Evolutionary conservation across 2,113 vertebrate genomes (phyloP).

Genomic region (Atlantisia rogersi): DNA sequence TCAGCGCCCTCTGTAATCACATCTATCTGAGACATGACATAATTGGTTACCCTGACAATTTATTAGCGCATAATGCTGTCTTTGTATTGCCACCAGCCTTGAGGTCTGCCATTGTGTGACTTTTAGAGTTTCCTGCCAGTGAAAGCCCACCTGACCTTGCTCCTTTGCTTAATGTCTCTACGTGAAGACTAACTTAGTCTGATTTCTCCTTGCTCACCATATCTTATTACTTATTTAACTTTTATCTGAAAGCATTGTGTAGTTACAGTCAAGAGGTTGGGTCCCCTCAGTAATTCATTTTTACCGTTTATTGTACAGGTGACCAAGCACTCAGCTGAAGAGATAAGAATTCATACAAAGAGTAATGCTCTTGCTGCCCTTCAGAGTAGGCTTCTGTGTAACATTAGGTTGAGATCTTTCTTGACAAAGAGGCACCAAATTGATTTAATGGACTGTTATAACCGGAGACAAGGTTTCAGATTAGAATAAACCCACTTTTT

Average conservation of each 20-base stretch:
- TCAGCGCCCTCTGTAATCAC: rapidly evolving
- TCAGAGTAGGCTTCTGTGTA: not conserved
- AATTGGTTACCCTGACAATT: not conserved
- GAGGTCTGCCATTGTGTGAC: not conserved
- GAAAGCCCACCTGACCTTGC: not conserved
- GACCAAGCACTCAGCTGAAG: not conserved
- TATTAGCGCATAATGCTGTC: not conserved
- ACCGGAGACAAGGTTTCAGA: not conserved
- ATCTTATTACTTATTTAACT: not conserved
- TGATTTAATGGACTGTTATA: conserved; percentile 20
- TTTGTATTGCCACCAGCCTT: not conserved
- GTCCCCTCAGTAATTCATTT: not conserved
- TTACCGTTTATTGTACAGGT: not conserved
- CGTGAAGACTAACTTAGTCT: not conserved
- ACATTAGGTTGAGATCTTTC: not conserved
- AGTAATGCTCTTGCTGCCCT: not conserved
- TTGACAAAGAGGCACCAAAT: not conserved
- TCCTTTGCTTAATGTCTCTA: not conserved
- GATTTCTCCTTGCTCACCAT: not conserved
- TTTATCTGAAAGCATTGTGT: not conserved
- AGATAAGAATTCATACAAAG: not conserved
- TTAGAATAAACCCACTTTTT: not conserved
- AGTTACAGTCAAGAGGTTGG: not conserved
- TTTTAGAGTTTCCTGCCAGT: not conserved
- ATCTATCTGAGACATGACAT: not conserved